Evolutionary conservation across 2,113 vertebrate species (phyloP), one percentile per base, ranked within the genome.

Genomic region (Rousettus leschenaultii): DNA sequence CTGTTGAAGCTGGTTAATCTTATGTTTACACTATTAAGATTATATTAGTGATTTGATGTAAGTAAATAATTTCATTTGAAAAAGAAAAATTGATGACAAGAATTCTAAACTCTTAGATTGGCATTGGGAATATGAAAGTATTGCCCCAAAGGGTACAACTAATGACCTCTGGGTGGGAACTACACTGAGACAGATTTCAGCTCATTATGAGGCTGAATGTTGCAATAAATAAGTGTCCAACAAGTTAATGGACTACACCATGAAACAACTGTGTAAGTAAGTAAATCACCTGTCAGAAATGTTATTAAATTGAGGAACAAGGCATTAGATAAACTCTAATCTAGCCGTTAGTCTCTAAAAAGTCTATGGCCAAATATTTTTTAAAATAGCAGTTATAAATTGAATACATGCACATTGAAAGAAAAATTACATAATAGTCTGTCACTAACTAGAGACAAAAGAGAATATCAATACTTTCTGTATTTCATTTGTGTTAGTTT

Each of bases 41-140:
- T 48, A 53, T 45, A 71, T 18, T 57, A 73, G 26, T 57, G 18
- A 90, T 53, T 78, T 83, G 40, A 40, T 40, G 51, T 35, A 55
- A 95, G 82, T 35, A 75, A 94, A 92, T 71, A 2, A 66, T 71
- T 96, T 94, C 28, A 73, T 80, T 24, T 89, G 59, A 91, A 89
- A 89, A 95, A 38, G 13, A 43, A 90, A 43, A 95, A 88, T 61
- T 35, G 9, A 61, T 84, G 57, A 13, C n/a, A 86, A 30, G 24
- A 73, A 70, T 85, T 77, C 82, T 94, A 77, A 86, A 93, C 71
- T 85, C 38, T 35, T 82, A 55, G 53, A 73, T n/a, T 59, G 18
- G 71, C 53, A 78, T 4, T 66, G 12, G 38, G 26, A 83, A 70
- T 87, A 80, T 63, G 40, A 85, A 63, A 78, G 38, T 7, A 24